Conservation (phyloP, 1,140 invertebrate genomes). For the Drosophila mojavensis region DNA sequence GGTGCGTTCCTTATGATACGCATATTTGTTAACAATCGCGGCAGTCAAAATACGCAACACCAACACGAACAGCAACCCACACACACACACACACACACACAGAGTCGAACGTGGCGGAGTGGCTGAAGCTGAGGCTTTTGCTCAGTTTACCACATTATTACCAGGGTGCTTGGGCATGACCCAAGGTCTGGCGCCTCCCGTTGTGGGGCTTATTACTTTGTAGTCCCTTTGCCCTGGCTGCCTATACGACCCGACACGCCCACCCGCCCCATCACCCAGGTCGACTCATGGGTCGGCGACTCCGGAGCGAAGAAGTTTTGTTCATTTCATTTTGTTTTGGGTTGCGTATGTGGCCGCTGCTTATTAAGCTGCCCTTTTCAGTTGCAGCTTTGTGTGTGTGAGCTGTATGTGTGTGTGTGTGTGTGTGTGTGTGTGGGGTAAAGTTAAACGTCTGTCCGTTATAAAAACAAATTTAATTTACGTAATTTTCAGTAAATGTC, state of each 20-base stretch:
- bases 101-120: not conserved
- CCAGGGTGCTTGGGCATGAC: constrained; percentile 70
- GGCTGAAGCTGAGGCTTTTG: constrained; percentile 18
- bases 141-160: constrained; percentile 73
- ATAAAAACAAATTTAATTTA: constrained; percentile 83
- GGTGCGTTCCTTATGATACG: constrained; percentile 32
- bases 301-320: constrained; percentile 43
- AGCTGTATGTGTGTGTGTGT: constrained; percentile 16
- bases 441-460: constrained; percentile 67
- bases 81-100: constrained; percentile 9
- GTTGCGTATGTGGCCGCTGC: constrained; percentile 45
- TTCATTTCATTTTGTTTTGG: constrained; percentile 60
- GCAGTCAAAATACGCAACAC: constrained; percentile 10
- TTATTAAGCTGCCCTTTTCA: constrained; percentile 66
- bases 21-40: constrained; percentile 47
- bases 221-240: constrained; percentile 14
- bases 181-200: constrained; percentile 71
- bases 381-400: constrained; percentile 27
- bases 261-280: not conserved
- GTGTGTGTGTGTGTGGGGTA: constrained; percentile 29
- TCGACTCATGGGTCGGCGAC: not conserved
- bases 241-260: not conserved
- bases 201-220: constrained; percentile 73
- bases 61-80: not conserved
- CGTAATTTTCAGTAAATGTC: constrained; percentile 81